Evolutionary conservation across 2,113 vertebrate species (phyloP).

Genomic region (Lipotes vexillifer): DNA sequence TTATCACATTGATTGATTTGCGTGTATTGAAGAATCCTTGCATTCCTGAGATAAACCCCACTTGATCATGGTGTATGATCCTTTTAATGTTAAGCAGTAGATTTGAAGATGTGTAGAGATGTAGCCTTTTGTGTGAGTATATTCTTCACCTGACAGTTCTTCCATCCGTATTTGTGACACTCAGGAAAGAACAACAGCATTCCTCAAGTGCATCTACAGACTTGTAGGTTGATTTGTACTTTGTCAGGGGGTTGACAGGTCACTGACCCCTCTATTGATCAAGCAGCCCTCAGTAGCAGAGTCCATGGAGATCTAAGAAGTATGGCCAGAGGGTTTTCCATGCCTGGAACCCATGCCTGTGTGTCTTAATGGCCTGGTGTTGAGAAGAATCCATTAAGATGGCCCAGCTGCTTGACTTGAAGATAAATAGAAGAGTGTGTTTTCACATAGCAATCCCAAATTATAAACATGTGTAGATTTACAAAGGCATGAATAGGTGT

Average conservation of each 20-base stretch:
- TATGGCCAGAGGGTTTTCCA: background rate
- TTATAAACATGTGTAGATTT: slow-evolving; percentile 55
- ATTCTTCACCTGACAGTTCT: background rate
- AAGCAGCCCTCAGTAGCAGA: background rate
- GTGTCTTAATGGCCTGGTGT: background rate
- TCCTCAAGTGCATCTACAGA: background rate
- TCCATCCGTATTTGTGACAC: background rate
- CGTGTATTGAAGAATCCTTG: no score
- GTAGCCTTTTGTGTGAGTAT: background rate
- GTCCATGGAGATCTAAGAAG: background rate
- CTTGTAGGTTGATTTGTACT: background rate
- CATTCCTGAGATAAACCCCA: no score
- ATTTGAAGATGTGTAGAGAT: background rate
- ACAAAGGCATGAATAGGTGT: slow-evolving; percentile 59
- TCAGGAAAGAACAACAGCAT: background rate
- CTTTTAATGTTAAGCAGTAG: background rate
- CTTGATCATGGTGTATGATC: no score
- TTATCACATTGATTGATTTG: no score
- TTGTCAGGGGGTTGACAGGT: background rate
- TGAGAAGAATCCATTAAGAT: slow-evolving; percentile 47
- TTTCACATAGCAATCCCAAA: slow-evolving; percentile 54
- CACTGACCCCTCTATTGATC: background rate
- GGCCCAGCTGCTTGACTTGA: slow-evolving; percentile 37
- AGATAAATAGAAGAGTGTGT: slow-evolving; percentile 55
- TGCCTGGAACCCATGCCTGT: background rate